Evolutionary conservation across 2,113 vertebrate genomes (phyloP), one percentile per base, ranked within the genome.

Genomic region (Heterotis niloticus): DNA sequence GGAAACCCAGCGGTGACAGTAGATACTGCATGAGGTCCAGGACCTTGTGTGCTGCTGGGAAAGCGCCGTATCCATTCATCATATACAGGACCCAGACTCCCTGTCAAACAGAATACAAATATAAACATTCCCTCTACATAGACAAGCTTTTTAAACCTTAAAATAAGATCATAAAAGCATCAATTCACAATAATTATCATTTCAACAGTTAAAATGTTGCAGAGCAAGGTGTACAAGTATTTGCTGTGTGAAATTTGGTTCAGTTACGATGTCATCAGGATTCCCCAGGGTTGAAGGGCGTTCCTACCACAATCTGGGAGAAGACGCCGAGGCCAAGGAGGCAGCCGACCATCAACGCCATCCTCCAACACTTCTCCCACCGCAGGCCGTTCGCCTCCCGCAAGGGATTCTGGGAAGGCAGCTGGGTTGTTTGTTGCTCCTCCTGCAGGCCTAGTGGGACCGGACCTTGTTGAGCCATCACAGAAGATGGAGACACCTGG

Each of bases 291-390:
- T 34, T n/a, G 20, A 18, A 29, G 10, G 26, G 13, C 16, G 29
- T 62, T 82, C 94, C 92, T 94, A 99, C 97, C 93, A 93, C 90
- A 86, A 97, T 91, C 90, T 98, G 97, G 4, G 94, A 96, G 77
- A 95, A 76, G 70, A 91, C 90, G 26, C 97, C 95, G 62, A 98
- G 88, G 84, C 89, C 91, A 75, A 95, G 83, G 82, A 70, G 93
- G 90, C 81, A 88, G 88, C 92, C 93, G 81, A 92, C 89, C 83
- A 86, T 92, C 68, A 87, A 90, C 74, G 93, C 91, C 86, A 84
- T 93, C 83, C 92, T 94, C 91, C 89, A 94, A 76, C 86, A 65
- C 20, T 92, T 90, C 78, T 90, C 85, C 83, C 90, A 78, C 20
- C 90, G 86, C 24, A 81, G 64, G 20, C 52, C 59, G 0, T 70